Evolutionary conservation across 1,140 invertebrate genomes (phyloP).

Genomic region (Epicauta chinensis): DNA sequence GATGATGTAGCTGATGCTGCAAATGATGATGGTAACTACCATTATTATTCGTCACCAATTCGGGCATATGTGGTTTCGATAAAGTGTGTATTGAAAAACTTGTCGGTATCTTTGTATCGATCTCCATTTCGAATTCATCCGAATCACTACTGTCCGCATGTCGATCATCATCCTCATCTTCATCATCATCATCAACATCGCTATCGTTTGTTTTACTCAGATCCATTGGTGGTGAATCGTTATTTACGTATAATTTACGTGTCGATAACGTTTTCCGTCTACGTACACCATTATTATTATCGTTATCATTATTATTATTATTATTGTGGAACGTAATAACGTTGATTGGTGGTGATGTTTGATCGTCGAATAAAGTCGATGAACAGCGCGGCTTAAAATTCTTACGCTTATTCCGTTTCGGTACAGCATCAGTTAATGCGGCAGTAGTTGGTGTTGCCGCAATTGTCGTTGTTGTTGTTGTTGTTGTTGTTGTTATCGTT

Average conservation of each 20-base stretch:
- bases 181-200: too few relatives aligned
- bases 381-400: conserved; percentile 59
- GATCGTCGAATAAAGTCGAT: conserved; percentile 47
- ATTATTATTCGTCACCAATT: not conserved
- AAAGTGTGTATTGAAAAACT: conserved; percentile 42
- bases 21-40: too few relatives aligned
- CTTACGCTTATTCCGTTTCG: conserved; percentile 59
- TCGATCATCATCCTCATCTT: not conserved
- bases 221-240: too few relatives aligned
- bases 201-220: too few relatives aligned
- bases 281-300: conserved; percentile 41
- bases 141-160: conserved; percentile 29
- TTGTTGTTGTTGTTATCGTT: too few relatives aligned
- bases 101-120: conserved; percentile 35
- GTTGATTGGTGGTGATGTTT: conserved; percentile 43
- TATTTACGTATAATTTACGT: conserved; percentile 25
- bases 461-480: conserved; percentile 19
- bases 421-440: conserved; percentile 44
- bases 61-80: conserved; percentile 35
- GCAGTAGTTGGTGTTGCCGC: conserved; percentile 38
- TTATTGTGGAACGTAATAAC: conserved; percentile 43
- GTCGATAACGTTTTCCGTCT: conserved; percentile 35
- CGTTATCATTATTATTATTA: conserved; percentile 43
- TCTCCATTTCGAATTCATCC: conserved; percentile 27
- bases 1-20: too few relatives aligned